Evolutionary conservation across 2,113 vertebrate genomes (phyloP).

Genomic region (Spheniscus mendiculus): DNA sequence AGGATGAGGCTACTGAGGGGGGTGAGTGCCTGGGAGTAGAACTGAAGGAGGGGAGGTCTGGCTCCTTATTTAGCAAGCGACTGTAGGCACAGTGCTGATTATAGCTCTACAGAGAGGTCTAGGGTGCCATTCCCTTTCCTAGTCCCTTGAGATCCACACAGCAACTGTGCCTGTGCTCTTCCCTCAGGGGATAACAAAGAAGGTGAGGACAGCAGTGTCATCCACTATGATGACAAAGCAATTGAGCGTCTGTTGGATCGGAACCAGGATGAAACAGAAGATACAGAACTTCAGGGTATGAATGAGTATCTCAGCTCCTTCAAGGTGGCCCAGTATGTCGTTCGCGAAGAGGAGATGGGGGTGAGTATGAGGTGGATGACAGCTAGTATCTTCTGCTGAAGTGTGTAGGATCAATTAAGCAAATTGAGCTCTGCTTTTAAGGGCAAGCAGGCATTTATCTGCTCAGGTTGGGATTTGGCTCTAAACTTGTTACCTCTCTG

Average conservation of each 20-base stretch:
- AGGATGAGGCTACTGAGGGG: conserved; percentile 91
- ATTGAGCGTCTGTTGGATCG: conserved; percentile 91
- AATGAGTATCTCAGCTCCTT: conserved; percentile 99
- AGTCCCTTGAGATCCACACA: neutral
- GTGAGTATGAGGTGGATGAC: conserved; percentile 71
- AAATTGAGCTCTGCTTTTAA: neutral
- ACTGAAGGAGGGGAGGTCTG: neutral
- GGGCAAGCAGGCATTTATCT: neutral
- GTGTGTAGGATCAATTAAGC: neutral
- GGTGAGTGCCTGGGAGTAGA: conserved; percentile 57
- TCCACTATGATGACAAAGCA: conserved; percentile 96
- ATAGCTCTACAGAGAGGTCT: neutral
- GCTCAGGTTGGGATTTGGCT: neutral
- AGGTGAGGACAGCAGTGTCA: conserved; percentile 93
- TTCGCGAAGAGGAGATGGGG: conserved; percentile 96
- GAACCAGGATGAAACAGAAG: conserved; percentile 93
- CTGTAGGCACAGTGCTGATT: neutral
- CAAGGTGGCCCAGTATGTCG: conserved; percentile 97
- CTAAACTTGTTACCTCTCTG: neutral
- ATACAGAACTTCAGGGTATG: conserved; percentile 98
- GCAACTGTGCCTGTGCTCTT: neutral
- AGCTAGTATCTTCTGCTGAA: neutral
- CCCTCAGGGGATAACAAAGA: conserved; percentile 90
- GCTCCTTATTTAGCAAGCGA: neutral
- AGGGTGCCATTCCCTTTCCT: neutral